These are phyloP conservation scores for Osmoderma eremita DNA, from an alignment of 2,888 invertebrate genomes.

Conservation along the genomic window DNA sequence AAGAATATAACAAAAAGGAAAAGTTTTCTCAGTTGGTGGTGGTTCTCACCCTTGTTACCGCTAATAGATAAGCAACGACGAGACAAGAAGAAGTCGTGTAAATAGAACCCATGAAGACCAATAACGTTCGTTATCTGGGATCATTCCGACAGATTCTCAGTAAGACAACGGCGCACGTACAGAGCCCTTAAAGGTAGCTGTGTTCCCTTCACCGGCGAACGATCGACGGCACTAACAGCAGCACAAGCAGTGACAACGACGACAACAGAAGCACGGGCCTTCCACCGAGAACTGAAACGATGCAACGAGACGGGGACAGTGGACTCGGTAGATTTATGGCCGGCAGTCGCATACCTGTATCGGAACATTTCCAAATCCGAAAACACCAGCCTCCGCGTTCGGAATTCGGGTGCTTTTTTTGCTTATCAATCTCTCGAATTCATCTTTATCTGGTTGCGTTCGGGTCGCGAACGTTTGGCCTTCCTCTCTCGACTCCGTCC, in stretches of 20 bases:
- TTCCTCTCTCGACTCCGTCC: conserved; percentile 4
- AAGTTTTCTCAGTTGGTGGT: no score
- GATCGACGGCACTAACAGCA: conserved; percentile 33
- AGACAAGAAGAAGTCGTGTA: conserved; percentile 14
- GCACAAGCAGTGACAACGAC: conserved; percentile 5
- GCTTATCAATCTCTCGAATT: conserved; percentile 43
- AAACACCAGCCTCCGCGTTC: conserved; percentile 47
- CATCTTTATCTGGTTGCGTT: conserved; percentile 41
- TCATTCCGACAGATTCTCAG: conserved; percentile 34
- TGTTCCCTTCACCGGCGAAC: conserved; percentile 42
- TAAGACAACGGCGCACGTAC: conserved; percentile 27
- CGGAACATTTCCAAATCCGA: conserved; percentile 53
- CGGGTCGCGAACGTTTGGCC: conserved; percentile 31
- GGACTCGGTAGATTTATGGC: conserved; percentile 51
- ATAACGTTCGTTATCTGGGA: conserved; percentile 41
- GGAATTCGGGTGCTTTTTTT: conserved; percentile 42
- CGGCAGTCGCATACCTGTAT: conserved; percentile 53
- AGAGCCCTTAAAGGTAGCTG: conserved; percentile 10
- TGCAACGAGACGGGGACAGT: conserved; percentile 47
- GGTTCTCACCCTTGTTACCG: conserved; percentile 12
- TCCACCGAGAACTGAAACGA: conserved; percentile 41
- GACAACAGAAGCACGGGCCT: conserved; percentile 20
- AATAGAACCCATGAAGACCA: conserved; percentile 39
- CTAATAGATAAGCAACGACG: conserved; percentile 5
- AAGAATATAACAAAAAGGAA: no score